Evolutionary conservation across 1,140 invertebrate species (phyloP).

Genomic region (Phymastichus coffea): DNA sequence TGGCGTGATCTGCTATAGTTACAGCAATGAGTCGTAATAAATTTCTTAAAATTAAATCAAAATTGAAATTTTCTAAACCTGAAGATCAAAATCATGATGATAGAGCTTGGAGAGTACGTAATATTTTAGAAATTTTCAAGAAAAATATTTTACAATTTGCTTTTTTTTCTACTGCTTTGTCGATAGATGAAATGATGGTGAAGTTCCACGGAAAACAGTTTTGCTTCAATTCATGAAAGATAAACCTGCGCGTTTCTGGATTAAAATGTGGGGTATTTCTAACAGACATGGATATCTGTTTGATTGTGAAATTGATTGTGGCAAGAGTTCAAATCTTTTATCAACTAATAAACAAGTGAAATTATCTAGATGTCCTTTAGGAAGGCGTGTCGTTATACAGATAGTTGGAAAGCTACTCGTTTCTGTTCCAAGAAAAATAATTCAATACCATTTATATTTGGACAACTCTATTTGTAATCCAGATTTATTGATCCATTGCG

Average conservation of each 20-base stretch:
- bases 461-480: conserved; percentile 11
- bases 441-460: conserved; percentile 20
- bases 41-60: not conserved
- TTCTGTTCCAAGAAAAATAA: not conserved
- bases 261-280: not conserved
- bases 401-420: not conserved
- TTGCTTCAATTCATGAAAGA: no score
- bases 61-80: not conserved
- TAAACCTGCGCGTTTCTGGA: not conserved
- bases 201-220: not conserved
- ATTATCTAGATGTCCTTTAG: conserved; percentile 9
- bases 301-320: not conserved
- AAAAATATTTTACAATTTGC: not conserved
- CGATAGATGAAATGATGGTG: not conserved
- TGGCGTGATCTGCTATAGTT: not conserved
- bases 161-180: not conserved
- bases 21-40: not conserved
- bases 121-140: not conserved
- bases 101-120: not conserved
- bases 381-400: conserved; percentile 2
- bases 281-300: not conserved
- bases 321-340: not conserved
- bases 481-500: conserved; percentile 15
- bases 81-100: not conserved
- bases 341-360: no score